Evolutionary conservation across 2,797 vertebrate species (phyloP), one percentile per base, ranked within the genome.

Genomic region (Acanthurus lineatus): DNA sequence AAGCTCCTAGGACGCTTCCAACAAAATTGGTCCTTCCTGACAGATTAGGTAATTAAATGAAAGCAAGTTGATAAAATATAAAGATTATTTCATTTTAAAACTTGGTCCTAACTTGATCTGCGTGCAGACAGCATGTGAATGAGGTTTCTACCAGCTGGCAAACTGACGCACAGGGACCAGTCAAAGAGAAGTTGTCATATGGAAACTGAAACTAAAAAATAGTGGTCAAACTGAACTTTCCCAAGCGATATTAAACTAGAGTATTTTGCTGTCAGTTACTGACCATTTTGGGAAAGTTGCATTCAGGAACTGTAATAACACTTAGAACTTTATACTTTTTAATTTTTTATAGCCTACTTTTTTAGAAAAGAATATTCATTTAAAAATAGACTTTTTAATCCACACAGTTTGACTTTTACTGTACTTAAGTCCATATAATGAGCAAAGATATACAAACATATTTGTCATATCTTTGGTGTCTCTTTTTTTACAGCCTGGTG

Each of bases 121-220:
- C 16, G n/a, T 11, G 38, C 58, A n/a, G 3, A 28, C n/a, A n/a
- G 17, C 2, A 1, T 20, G 53, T 4, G 0, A 1, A 35, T 51
- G 4, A 54, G 69, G 44, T 3, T 40, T 76, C 81, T 83, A 59
- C 69, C 58, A 32, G 0, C 0, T 49, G 54, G 16, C 42, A 7
- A 2, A 40, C 20, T 38, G 9, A 64, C 0, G 0, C 0, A 38
- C 5, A 2, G 6, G 16, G 10, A 1, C 1, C 1, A 8, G 0
- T 16, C 3, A 2, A 9, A 40, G 40, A 40, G 0, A 20, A 12
- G 6, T n/a, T 1, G 25, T 84, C 68, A 86, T 3, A 71, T 0
- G 3, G 59, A 88, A 90, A 91, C 0, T 22, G 75, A 90, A 91
- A 88, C 63, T n/a, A 1, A 42, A 74, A 49, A 44, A 25, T 52